These are phyloP conservation scores for Oophaga pumilio DNA, from an alignment of 2,113 vertebrate species.

Conservation along the genomic window DNA sequence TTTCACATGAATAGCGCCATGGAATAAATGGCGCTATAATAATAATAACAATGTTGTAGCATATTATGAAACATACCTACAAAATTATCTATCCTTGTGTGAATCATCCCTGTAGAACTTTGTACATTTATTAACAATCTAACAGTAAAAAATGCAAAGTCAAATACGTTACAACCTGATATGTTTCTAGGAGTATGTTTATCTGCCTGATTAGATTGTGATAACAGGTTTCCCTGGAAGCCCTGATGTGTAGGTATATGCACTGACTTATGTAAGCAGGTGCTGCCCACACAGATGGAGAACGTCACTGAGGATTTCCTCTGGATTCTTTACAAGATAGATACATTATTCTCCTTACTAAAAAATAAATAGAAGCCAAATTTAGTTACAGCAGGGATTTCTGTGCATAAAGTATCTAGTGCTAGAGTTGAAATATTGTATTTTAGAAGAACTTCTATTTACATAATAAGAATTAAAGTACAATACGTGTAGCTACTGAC, in stretches of 20 bases:
- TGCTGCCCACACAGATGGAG: conserved; percentile 41
- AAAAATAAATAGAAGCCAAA: not conserved
- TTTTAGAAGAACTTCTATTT: not conserved
- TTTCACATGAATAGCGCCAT: too few species aligned
- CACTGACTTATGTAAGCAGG: conserved; percentile 53
- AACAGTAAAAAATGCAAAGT: not conserved
- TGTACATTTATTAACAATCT: not conserved
- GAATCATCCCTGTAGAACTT: not conserved
- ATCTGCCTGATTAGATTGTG: conserved; percentile 23
- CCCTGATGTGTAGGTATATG: conserved; percentile 59
- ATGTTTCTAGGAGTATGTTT: not conserved
- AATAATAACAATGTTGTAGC: not conserved
- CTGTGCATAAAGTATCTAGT: not conserved
- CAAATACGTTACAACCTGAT: not conserved
- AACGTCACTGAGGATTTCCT: conserved; percentile 64
- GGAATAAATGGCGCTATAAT: too few species aligned
- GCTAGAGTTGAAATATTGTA: not conserved
- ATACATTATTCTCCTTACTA: not conserved
- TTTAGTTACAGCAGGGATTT: not conserved
- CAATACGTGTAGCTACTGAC: not conserved
- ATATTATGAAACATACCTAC: not conserved
- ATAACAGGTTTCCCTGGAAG: conserved; percentile 64
- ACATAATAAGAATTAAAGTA: not conserved
- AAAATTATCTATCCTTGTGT: not conserved
- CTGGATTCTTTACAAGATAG: conserved; percentile 17